Conservation (phyloP, 1,140 invertebrate genomes). For the Philaenus spumarius region DNA sequence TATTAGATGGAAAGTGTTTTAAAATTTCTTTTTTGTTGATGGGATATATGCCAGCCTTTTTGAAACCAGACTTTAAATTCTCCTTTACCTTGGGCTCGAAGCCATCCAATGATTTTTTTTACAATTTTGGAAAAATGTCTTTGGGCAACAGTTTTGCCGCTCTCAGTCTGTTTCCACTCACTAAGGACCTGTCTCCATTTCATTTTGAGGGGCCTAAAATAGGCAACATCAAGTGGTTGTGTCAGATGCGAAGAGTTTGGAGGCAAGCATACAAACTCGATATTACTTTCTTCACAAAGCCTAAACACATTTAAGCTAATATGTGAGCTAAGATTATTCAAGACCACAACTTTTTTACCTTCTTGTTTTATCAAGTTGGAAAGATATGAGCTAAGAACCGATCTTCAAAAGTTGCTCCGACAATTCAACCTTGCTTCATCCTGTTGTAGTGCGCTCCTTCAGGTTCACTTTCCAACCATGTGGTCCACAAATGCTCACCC, state of each 20-base stretch:
- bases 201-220: too few species aligned
- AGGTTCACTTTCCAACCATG: slow-evolving; percentile 36
- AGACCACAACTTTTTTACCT: slow-evolving; percentile 30
- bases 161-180: slow-evolving; percentile 30
- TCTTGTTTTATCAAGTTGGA: slow-evolving; percentile 23
- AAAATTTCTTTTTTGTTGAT: not conserved
- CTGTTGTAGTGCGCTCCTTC: slow-evolving; percentile 18
- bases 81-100: slow-evolving; percentile 3
- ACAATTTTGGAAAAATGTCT: not conserved
- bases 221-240: slow-evolving; percentile 40
- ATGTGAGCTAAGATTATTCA: slow-evolving; percentile 39
- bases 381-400: slow-evolving; percentile 33
- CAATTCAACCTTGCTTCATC: slow-evolving; percentile 10
- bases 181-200: slow-evolving; percentile 38
- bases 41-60: slow-evolving; percentile 23
- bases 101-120: slow-evolving; percentile 7
- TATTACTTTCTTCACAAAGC: too few species aligned
- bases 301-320: slow-evolving; percentile 33
- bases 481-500: slow-evolving; percentile 34
- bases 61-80: too few species aligned
- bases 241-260: slow-evolving; percentile 39
- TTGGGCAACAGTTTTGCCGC: slow-evolving; percentile 15
- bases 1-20: not conserved
- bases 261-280: slow-evolving; percentile 37
- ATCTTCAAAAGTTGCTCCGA: slow-evolving; percentile 20